Conservation (phyloP, 2,888 invertebrate genomes). For the Eurytoma adleriae region DNA sequence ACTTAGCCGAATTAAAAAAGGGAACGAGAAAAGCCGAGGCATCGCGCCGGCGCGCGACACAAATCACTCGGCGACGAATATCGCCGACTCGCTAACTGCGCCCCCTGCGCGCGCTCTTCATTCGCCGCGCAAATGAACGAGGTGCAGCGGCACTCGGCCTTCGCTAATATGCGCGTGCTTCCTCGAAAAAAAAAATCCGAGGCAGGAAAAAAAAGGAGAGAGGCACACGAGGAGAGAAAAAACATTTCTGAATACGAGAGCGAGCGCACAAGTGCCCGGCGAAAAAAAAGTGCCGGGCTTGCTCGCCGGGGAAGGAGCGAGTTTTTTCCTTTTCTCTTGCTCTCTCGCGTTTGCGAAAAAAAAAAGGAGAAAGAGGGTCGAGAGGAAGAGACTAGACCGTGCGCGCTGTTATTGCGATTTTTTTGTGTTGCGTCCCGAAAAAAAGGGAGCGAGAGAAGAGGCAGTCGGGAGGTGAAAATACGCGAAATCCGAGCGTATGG, state of each 20-base stretch:
- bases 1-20: slow-evolving; percentile 9
- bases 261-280: slow-evolving; percentile 36
- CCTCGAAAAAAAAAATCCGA: slow-evolving; percentile 25
- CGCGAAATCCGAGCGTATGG: neutral
- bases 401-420: slow-evolving; percentile 48
- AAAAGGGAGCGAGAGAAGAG: neutral
- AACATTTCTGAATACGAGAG: slow-evolving; percentile 26
- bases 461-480: neutral
- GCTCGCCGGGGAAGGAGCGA: slow-evolving; percentile 1
- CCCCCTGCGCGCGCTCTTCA: slow-evolving; percentile 34
- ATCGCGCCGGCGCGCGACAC: slow-evolving; percentile 30
- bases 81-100: slow-evolving; percentile 39
- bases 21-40: slow-evolving; percentile 5
- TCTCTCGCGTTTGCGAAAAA: no score
- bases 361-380: slow-evolving; percentile 41
- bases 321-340: slow-evolving; percentile 11
- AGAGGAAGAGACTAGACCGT: slow-evolving; percentile 48
- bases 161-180: slow-evolving; percentile 35
- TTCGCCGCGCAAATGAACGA: slow-evolving; percentile 55
- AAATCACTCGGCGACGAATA: slow-evolving; percentile 41
- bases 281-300: slow-evolving; percentile 21
- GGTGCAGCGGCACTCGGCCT: slow-evolving; percentile 2
- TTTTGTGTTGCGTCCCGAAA: slow-evolving; percentile 23
- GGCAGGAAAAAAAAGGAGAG: slow-evolving; percentile 7
- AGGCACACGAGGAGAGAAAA: slow-evolving; percentile 28